Base-by-base conservation (phyloP, 1,140 invertebrate genomes). In the Diplogasteroides magnus region DNA sequence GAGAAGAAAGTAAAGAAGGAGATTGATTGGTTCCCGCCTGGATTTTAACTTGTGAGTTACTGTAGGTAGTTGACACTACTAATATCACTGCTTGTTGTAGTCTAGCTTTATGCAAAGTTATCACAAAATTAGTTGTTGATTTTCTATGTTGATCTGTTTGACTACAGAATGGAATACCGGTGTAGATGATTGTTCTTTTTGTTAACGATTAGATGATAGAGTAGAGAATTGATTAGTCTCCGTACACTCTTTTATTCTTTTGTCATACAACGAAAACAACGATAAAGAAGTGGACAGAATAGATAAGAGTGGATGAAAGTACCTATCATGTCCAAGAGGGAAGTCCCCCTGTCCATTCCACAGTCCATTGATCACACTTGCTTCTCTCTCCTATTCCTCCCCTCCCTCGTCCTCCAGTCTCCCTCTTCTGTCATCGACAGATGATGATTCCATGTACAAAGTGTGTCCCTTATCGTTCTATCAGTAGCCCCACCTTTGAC, bases 1-100 rank as follows among this genome's bases (percentile, higher is more conserved):
- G 62, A 74, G 37, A 61, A 74, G 15, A 60, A 64, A 23, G 58
- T 76, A 1, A 58, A 48, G n/a, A 76, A 78, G 67, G 32, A 57
- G 27, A 72, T 82, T 31, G 69, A 74, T 48, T 82, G 80, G 80
- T 55, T 68, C 55, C 80, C 80, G 26, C 74, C 77, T 29, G 80
- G 80, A 59, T 82, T 82, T 57, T 81, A 69, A 57, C 3, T 61
- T 6, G 31, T 32, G 19, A 48, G 37, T 11, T 48, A 48, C 37
- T 48, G 37, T 48, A 48, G 37, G 19, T 48, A 48, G 37, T 48
- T 48, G 19, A 11, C 37, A 11, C 37, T 6, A 19, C 19, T 48
- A 6, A 11, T 48, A 19, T 48, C 19, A 48, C 6, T 11, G 37
- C 37, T 48, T 11, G 37, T 48, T 48, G 37, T 48, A 11, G 19